These are phyloP conservation scores for Mycteria americana DNA, from an alignment of 2,797 vertebrate species.

Conservation along the genomic window DNA sequence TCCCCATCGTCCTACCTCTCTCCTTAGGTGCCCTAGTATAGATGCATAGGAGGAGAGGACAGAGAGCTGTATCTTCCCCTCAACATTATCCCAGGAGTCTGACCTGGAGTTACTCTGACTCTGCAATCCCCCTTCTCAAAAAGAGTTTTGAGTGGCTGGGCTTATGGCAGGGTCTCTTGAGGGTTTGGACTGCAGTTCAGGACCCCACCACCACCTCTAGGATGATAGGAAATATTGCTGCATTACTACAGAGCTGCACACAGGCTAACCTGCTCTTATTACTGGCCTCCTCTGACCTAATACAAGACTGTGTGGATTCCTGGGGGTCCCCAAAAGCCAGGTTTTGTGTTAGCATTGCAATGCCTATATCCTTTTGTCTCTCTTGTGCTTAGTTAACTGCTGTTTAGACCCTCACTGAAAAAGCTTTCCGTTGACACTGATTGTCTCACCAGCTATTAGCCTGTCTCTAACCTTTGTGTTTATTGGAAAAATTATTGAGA, in stretches of 20 bases:
- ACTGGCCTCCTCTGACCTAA: background rate
- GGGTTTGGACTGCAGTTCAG: background rate
- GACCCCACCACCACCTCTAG: too few species aligned
- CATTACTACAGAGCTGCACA: background rate
- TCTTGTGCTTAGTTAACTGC: background rate
- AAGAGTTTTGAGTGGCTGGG: rapidly evolving
- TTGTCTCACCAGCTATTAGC: slow-evolving; percentile 4
- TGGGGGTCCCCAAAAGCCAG: background rate
- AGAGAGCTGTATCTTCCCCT: background rate
- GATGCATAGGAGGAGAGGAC: background rate
- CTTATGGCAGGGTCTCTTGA: background rate
- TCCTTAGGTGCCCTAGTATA: background rate
- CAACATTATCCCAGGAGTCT: rapidly evolving
- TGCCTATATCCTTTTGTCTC: background rate
- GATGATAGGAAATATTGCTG: background rate
- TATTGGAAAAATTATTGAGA: background rate
- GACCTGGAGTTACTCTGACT: background rate
- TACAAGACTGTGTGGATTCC: background rate
- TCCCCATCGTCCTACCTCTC: background rate
- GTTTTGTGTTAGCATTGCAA: background rate
- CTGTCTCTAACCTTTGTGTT: slow-evolving; percentile 39
- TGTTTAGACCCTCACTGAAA: background rate
- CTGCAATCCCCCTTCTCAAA: background rate
- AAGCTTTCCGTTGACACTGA: background rate
- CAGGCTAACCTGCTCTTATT: background rate